phyloP scores from a whole-genome alignment of 2,797 vertebrate species.

The Cossypha niveicapilla region DNA sequence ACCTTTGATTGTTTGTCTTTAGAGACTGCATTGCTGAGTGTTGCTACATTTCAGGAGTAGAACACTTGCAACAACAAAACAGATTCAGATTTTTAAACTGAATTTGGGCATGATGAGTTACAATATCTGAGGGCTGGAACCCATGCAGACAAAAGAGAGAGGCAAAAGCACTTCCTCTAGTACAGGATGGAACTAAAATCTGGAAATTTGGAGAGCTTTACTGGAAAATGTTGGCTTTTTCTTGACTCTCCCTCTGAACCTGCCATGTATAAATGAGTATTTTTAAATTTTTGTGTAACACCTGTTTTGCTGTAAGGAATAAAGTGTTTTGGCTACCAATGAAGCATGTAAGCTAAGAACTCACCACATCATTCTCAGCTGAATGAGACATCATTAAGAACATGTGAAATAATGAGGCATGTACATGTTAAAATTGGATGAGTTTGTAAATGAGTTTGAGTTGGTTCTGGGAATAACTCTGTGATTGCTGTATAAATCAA shows the following conservation, averaged over 20 bases:
- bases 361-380: slow-evolving; percentile 57
- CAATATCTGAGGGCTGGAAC: neutral
- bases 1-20: neutral
- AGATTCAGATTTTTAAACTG: neutral
- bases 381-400: slow-evolving; percentile 54
- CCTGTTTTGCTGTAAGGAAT: slow-evolving; percentile 73
- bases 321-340: slow-evolving; percentile 69
- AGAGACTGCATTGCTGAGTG: accelerated
- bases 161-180: neutral
- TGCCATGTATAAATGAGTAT: slow-evolving; percentile 15
- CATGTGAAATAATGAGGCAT: slow-evolving; percentile 35
- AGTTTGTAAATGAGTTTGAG: slow-evolving; percentile 31
- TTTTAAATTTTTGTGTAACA: slow-evolving; percentile 64
- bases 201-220: neutral
- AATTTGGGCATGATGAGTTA: neutral
- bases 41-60: neutral
- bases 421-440: slow-evolving; percentile 29
- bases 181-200: neutral
- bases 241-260: slow-evolving; percentile 36
- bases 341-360: slow-evolving; percentile 65
- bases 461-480: neutral
- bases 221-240: slow-evolving; percentile 50
- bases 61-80: neutral
- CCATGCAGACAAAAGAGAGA: neutral
- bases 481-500: slow-evolving; percentile 24